Evolutionary conservation across 1,140 invertebrate genomes (phyloP).

Genomic region (Contarinia nasturtii): DNA sequence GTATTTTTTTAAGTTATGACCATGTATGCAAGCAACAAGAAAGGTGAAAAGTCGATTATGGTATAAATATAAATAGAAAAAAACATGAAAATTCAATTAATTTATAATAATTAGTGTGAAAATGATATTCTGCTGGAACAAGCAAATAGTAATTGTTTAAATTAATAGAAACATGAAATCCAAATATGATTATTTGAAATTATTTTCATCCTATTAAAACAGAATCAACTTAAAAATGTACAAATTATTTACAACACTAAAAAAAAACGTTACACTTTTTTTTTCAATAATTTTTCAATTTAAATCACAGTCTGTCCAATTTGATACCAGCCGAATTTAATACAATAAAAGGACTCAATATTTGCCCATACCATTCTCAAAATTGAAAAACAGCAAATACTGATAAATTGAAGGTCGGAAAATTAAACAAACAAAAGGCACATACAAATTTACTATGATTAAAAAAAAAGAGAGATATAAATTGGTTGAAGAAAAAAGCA

Average conservation of each 20-base stretch:
- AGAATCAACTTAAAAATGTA: background rate
- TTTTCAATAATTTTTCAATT: background rate
- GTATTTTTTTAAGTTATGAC: background rate
- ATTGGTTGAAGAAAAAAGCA: background rate
- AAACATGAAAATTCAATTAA: too few species aligned
- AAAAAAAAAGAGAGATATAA: background rate
- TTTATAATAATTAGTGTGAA: too few species aligned
- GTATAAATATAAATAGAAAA: too few species aligned
- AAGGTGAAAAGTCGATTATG: too few species aligned
- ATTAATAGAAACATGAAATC: background rate
- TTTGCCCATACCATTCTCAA: too few species aligned
- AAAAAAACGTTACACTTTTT: background rate
- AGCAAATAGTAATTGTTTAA: too few species aligned
- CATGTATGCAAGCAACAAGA: background rate
- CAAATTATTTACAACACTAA: background rate
- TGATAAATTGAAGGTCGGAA: too few species aligned
- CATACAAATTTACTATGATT: background rate
- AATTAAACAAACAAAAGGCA: too few species aligned
- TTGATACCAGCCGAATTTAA: constrained; percentile 1
- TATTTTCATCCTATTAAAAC: background rate
- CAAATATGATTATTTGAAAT: too few species aligned
- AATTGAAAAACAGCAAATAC: too few species aligned
- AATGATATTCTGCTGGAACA: too few species aligned
- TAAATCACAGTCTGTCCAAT: background rate
- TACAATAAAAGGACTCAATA: too few species aligned